Conservation (phyloP, 2,113 vertebrate genomes). For the Okapia johnstoni region DNA sequence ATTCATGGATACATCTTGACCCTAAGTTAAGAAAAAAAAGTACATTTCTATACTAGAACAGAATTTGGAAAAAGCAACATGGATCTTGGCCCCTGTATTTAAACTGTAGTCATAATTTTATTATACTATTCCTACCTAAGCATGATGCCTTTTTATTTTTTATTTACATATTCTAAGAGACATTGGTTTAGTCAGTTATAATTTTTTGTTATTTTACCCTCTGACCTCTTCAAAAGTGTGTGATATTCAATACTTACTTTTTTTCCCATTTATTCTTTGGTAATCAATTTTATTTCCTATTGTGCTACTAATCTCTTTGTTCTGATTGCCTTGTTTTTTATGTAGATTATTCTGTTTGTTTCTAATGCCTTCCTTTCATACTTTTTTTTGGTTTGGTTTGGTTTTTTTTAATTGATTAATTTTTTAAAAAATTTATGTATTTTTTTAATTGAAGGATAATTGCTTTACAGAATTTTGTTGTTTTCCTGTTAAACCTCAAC, state of each 20-base stretch:
- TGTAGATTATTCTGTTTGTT: not conserved
- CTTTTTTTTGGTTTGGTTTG: not conserved
- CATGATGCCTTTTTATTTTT: not conserved
- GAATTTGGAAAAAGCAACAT: not conserved
- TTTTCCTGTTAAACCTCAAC: not conserved
- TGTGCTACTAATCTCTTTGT: not conserved
- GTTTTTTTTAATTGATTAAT: not conserved
- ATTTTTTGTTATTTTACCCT: slow-evolving; percentile 10
- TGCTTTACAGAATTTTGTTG: not conserved
- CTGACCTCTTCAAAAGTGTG: not conserved
- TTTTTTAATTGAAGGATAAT: not conserved
- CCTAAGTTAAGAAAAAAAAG: not conserved
- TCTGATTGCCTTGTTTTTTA: not conserved
- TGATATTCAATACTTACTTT: not conserved
- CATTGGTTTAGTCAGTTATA: slow-evolving; percentile 18
- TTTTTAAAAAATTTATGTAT: not conserved
- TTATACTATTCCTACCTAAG: not conserved
- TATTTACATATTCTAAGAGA: not conserved
- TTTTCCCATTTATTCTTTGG: not conserved
- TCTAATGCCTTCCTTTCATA: not conserved
- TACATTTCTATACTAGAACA: not conserved
- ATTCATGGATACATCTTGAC: not conserved
- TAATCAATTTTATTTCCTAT: not conserved
- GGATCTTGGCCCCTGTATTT: not conserved
- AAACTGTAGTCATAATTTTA: not conserved